These are phyloP conservation scores for Plebejus anna DNA, from an alignment of 2,888 invertebrate genomes.

Conservation along the genomic window DNA sequence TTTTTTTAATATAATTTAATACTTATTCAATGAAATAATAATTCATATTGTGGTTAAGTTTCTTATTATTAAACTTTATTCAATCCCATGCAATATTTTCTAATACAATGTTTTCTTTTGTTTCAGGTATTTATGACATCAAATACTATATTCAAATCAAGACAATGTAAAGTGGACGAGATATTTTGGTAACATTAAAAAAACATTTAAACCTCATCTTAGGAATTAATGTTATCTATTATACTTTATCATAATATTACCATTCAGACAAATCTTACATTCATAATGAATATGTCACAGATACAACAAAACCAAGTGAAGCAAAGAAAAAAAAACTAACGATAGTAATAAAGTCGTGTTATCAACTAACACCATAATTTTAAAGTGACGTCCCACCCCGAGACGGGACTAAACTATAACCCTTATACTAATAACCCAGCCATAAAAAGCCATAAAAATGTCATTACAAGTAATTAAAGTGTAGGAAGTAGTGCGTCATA, in stretches of 20 bases:
- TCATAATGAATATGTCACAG: no score
- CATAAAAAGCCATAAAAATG: slow-evolving; percentile 33
- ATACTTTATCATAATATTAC: no score
- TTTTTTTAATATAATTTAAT: background rate
- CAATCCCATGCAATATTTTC: background rate
- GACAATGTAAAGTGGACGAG: background rate
- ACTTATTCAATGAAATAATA: no score
- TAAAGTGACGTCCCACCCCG: background rate
- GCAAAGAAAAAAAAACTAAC: background rate
- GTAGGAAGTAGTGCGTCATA: slow-evolving; percentile 38
- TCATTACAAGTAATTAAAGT: slow-evolving; percentile 33
- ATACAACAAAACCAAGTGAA: background rate
- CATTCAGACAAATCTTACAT: no score
- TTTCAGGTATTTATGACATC: slow-evolving; percentile 10
- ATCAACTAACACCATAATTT: background rate
- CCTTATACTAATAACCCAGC: slow-evolving; percentile 28
- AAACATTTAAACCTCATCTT: no score
- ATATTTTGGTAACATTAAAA: background rate
- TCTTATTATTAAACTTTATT: background rate
- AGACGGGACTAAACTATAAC: slow-evolving; percentile 17
- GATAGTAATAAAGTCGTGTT: background rate
- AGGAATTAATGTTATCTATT: no score
- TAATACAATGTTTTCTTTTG: background rate
- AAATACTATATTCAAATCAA: background rate
- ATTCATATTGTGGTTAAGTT: background rate